Evolutionary conservation across 2,888 invertebrate genomes (phyloP), one percentile per base, ranked within the genome.

Genomic region (Caprella mutica): DNA sequence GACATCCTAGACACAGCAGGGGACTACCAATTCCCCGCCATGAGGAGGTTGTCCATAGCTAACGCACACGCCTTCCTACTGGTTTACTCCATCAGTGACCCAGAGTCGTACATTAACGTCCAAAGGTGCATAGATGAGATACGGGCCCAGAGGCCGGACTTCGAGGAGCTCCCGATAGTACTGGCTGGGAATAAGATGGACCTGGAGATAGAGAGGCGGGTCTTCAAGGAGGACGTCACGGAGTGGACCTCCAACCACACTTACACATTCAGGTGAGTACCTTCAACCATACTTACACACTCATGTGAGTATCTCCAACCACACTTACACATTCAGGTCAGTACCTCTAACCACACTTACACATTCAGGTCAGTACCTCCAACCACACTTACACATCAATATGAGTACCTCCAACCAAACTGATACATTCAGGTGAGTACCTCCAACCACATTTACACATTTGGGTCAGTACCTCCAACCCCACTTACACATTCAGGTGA

Each of bases 111-210:
- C 70, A 80, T 69, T 46, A 69, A 69, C 69, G 80, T 86, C 61
- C 84, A 84, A 70, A 79, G 81, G 67, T 83, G 83, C 70, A 83
- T 85, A 69, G 84, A 85, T 70, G 88, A 90, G 74, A 85, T 90
- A 56, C 78, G 84, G 65, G 86, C 89, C 68, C 84, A 85, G 69
- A 76, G 88, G 54, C 79, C 81, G 2, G 87, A 87, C 72, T 82
- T 80, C 61, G 78, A 84, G 77, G 85, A 86, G 68, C 84, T 94
- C n/a, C 96, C 96, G 1, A 91, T 93, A 69, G 92, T 96, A 35
- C 85, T 97, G 19, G 93, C 93, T 8, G 94, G 91, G 39, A 96
- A 96, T 74, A 96, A 96, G 75, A 81, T 83, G 65, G 96, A 96
- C 74, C 75, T 91, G 55, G 82, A 84, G 69, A 70, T 52, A n/a